Evolutionary conservation across 2,888 invertebrate species (phyloP).

Genomic region (Pogonocherus hispidulus): DNA sequence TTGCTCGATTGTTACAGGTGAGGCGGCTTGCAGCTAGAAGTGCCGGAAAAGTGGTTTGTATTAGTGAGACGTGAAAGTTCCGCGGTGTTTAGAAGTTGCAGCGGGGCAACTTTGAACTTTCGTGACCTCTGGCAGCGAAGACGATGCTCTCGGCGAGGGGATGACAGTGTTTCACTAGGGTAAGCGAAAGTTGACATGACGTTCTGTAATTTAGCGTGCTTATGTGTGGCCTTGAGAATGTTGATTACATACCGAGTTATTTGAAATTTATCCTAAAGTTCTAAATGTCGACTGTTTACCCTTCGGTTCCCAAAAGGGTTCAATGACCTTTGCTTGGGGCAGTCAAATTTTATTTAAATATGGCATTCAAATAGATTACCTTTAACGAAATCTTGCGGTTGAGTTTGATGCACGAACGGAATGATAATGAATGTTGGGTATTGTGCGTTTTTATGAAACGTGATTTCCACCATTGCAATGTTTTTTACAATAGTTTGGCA

Average conservation of each 20-base stretch:
- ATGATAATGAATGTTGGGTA: too few species aligned
- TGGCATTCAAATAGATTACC: not conserved
- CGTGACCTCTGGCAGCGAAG: conserved; percentile 26
- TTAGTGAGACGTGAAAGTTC: conserved; percentile 3
- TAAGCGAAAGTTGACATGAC: conserved; percentile 7
- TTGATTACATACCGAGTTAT: not conserved
- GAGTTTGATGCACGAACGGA: too few species aligned
- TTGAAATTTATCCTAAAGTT: not conserved
- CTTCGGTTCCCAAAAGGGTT: not conserved
- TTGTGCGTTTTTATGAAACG: too few species aligned
- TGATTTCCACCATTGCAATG: too few species aligned
- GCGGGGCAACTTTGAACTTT: conserved; percentile 22
- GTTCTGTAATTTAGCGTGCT: not conserved
- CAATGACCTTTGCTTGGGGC: not conserved
- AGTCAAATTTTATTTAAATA: not conserved
- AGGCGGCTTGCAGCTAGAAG: not conserved
- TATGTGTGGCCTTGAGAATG: not conserved
- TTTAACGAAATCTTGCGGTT: too few species aligned
- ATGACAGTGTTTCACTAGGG: conserved; percentile 20
- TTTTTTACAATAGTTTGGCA: too few species aligned
- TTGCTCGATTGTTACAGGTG: conserved; percentile 1
- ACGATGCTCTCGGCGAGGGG: conserved; percentile 11
- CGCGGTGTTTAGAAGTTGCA: conserved; percentile 14
- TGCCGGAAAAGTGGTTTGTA: not conserved
- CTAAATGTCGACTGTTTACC: not conserved